These are phyloP conservation scores for Felis catus DNA, from an alignment of 2,113 vertebrate species.

Conservation along the genomic window DNA sequence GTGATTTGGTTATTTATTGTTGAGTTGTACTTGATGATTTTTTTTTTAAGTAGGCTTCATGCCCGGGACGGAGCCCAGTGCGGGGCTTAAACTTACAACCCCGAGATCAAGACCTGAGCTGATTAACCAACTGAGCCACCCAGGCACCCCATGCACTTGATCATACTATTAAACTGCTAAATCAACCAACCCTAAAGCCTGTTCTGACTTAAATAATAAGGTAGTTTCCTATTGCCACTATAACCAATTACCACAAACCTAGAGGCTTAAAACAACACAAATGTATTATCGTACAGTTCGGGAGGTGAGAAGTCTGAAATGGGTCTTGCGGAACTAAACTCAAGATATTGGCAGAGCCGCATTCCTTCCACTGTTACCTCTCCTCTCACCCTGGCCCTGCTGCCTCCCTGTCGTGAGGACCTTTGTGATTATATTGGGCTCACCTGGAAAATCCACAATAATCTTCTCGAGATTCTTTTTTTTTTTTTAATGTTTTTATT, in stretches of 20 bases:
- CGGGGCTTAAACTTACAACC: too few relatives aligned
- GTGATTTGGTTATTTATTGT: background rate
- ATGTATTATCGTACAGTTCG: background rate
- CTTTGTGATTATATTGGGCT: background rate
- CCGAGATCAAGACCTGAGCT: too few relatives aligned
- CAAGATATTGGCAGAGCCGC: background rate
- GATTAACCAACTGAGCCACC: too few relatives aligned
- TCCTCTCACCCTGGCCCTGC: background rate
- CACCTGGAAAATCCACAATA: background rate
- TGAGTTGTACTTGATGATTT: background rate
- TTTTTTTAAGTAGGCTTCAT: too few relatives aligned
- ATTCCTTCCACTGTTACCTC: background rate
- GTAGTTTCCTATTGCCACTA: background rate
- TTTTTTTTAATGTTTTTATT: too few relatives aligned
- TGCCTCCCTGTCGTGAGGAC: background rate
- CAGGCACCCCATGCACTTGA: background rate
- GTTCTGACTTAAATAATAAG: background rate
- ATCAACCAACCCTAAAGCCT: background rate
- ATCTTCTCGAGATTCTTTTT: background rate
- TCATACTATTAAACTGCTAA: conserved; percentile 25
- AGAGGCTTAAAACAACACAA: background rate
- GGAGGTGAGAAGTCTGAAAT: background rate
- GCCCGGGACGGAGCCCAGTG: too few relatives aligned
- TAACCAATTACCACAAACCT: background rate
- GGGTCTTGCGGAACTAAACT: background rate